Percentiles rank a stretch among this genome's conserved stretches.
phyloP scores from a whole-genome alignment of 2,113 vertebrate species.

The Acrocephalus arundinaceus region DNA sequence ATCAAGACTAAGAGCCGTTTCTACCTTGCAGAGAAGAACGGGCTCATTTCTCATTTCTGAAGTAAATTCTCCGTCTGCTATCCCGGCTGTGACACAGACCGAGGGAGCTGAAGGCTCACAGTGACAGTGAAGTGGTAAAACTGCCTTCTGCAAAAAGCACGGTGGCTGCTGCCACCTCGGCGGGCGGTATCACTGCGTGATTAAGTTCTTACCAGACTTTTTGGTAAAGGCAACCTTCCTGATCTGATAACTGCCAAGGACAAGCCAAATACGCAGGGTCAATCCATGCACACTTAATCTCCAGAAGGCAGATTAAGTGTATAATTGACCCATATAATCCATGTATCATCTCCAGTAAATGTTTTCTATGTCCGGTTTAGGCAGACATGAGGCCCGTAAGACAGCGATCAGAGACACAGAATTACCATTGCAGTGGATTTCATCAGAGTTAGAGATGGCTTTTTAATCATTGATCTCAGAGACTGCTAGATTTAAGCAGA shows the following conservation, averaged over 20 bases:
- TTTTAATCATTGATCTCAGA: slow-evolving; percentile 96
- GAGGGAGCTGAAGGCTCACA: slow-evolving; percentile 17
- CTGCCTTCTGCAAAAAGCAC: slow-evolving; percentile 60
- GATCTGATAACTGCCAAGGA: slow-evolving; percentile 94
- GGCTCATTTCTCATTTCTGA: background rate
- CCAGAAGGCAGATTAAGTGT: slow-evolving; percentile 96
- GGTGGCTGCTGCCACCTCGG: slow-evolving; percentile 22
- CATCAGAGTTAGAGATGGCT: slow-evolving; percentile 86
- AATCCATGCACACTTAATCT: slow-evolving; percentile 93
- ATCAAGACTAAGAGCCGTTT: background rate
- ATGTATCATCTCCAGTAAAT: slow-evolving; percentile 85
- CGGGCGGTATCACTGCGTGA: slow-evolving; percentile 62
- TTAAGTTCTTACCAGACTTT: slow-evolving; percentile 82
- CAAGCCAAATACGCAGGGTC: slow-evolving; percentile 92
- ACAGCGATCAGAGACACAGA: slow-evolving; percentile 67
- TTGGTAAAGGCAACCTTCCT: slow-evolving; percentile 84
- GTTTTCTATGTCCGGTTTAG: slow-evolving; percentile 73
- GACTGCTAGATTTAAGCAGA: slow-evolving; percentile 87
- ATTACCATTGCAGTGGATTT: slow-evolving; percentile 84
- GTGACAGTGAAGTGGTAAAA: slow-evolving; percentile 75
- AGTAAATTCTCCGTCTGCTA: slow-evolving; percentile 36
- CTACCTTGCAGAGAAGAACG: background rate
- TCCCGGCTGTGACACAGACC: slow-evolving; percentile 46
- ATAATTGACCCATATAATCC: slow-evolving; percentile 99
- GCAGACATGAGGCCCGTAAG: slow-evolving; percentile 71